Evolutionary conservation across 2,888 invertebrate genomes (phyloP).

Genomic region (Ferdinandea cuprea): DNA sequence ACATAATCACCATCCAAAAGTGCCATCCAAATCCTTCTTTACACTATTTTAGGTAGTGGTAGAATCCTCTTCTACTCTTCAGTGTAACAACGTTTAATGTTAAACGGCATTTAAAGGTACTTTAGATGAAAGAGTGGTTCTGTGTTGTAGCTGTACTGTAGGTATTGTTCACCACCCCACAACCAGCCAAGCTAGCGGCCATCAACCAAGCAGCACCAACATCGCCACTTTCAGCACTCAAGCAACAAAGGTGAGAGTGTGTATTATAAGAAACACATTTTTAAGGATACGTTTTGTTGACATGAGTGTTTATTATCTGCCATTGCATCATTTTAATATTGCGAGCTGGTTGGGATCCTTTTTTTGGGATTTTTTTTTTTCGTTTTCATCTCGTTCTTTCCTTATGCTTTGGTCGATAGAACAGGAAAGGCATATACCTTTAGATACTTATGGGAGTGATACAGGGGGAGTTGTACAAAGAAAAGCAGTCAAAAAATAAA

Average conservation of each 20-base stretch:
- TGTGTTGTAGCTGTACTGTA: slow-evolving; percentile 44
- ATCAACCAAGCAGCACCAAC: slow-evolving; percentile 1
- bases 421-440: background rate
- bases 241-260: slow-evolving; percentile 58
- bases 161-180: slow-evolving; percentile 55
- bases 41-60: background rate
- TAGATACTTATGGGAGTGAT: background rate
- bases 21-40: slow-evolving; percentile 45
- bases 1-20: slow-evolving; percentile 63
- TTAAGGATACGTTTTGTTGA: slow-evolving; percentile 75
- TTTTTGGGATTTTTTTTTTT: slow-evolving; percentile 8
- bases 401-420: slow-evolving; percentile 16
- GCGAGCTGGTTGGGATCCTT: slow-evolving; percentile 44
- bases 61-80: background rate
- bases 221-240: slow-evolving; percentile 21
- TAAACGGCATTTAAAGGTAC: slow-evolving; percentile 72
- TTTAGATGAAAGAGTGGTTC: slow-evolving; percentile 63
- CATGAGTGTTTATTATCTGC: slow-evolving; percentile 75
- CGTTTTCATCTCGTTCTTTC: slow-evolving; percentile 7
- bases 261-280: slow-evolving; percentile 72
- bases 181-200: background rate
- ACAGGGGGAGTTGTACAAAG: slow-evolving; percentile 7
- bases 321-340: slow-evolving; percentile 74
- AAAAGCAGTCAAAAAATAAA: slow-evolving; percentile 1
- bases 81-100: slow-evolving; percentile 52